Evolutionary conservation across 2,888 invertebrate species (phyloP), one percentile per base, ranked within the genome.

Genomic region (Oligia fasciuncula): DNA sequence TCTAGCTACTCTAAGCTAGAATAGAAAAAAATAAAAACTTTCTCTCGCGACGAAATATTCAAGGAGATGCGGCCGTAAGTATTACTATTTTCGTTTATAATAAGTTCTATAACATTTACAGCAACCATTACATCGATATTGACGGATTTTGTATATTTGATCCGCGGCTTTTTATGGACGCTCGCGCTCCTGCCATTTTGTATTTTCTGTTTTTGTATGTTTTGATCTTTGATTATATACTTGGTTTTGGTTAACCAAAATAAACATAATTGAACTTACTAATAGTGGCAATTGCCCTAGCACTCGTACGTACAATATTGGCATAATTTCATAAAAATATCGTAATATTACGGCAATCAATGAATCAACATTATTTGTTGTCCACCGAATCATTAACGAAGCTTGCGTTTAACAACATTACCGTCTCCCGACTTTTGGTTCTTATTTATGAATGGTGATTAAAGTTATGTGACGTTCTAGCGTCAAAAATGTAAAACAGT

Each of bases 151-250:
- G 69, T 40, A 3, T 46, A n/a, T 60, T 60, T 46, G 40, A 1
- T 14, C 13, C 29, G 68, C 40, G 46, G 11, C 14, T 54, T 60
- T 35, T 8, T 11, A 8, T 0, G 17, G 46, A 79, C 57, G 84
- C 71, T 40, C 40, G 40, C 5, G 40, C 40, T 49, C 9, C 84
- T 74, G 85, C 85, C 83, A 83, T 83, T 75, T 83, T 83, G 77
- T 67, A 17, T 54, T 51, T 51, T 63, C 23, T 60, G 1, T 5
- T 40, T 40, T 40, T 40, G 40, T 40, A 40, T 40, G 40, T 40
- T 40, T 40, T 3, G 4, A 40, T 40, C 40, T 40, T 40, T 40
- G 40, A 40, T 40, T 35, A 35, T 35, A 35, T 35, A 35, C 35
- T 35, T 35, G 35, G 13, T 43, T 40, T 62, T 40, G 14, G 19